Base-by-base conservation (phyloP, 2,888 invertebrate species). In the Physocephala rufipes region DNA sequence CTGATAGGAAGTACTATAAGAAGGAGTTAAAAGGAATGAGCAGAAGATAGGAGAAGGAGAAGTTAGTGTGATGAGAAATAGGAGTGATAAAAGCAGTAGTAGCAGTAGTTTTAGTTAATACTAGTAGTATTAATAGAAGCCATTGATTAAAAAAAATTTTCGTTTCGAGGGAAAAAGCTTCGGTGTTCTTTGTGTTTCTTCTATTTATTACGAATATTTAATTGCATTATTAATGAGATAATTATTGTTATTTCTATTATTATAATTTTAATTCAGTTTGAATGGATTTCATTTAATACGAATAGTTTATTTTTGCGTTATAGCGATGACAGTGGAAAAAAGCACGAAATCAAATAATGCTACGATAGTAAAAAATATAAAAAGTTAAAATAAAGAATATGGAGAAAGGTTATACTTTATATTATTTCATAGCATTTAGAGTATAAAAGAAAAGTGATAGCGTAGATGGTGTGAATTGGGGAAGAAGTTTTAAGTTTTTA, bases 111-210 rank as follows among this genome's bases (percentile, higher is more conserved):
- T 64, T 64, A 58, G 43, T 36, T 36, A 36, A 36, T 36, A 36
- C 36, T 36, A 9, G 36, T 53, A 67, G 64, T 58, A 59, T 62
- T 47, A 68, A 36, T 70, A 70, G 59, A 55, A 24, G 47, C 28
- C 2, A 58, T 2, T 28, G 58, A 12, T 13, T 15, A 16, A 63
- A 63, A 74, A 76, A 81, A 36, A 9, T 36, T n/a, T n/a, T n/a
- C n/a, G n/a, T n/a, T n/a, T n/a, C n/a, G 81, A 81, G 80, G 80
- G 81, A 81, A 81, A 81, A 81, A 77, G 80, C 79, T 75, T 70
- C 67, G 73, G 70, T 64, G 67, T 36, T 36, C 36, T 67, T 70
- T 65, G 73, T 65, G 36, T 67, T 53, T 70, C n/a, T 65, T n/a
- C 24, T 63, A 49, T 59, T 69, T 55, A 24, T 53, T 49, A 28